Evolutionary conservation across 2,113 vertebrate species (phyloP), one percentile per base, ranked within the genome.

Genomic region (Otocyon megalotis): DNA sequence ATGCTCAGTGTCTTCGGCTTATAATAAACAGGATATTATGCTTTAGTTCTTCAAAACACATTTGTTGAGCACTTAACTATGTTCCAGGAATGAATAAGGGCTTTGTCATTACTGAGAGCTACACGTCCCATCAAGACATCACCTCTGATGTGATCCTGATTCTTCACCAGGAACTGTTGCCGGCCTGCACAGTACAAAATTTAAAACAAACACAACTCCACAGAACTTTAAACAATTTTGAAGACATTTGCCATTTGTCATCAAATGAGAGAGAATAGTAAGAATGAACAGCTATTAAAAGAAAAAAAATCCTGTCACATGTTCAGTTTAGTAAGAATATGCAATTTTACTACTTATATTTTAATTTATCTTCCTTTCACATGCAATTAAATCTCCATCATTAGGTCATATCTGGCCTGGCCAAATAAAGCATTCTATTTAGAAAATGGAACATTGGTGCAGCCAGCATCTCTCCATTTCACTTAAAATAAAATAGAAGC

Each of bases 351-450:
- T 94, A 89, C 92, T 95, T 97, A 85, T 16, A 50, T 95, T 93
- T 95, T 96, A 92, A 96, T 97, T 96, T 97, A 79, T 85, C 82
- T 97, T 97, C 90, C 90, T 94, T 77, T 95, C 79, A 92, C 56
- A 95, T 94, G 93, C 90, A 97, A 96, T 30, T 90, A 90, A 96
- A 96, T 95, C 88, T 94, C 54, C 5, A 0, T 93, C 90, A 82
- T 97, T 87, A 97, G 85, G 90, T 90, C 84, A 93, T 67, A 77
- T 93, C 69, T 93, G 63, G 54, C 62, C 91, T 79, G 50, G 95
- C 97, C 96, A 95, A 97, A 95, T 81, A 97, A 96, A 97, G 94
- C 91, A 63, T 82, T 91, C 90, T 82, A 37, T 88, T 97, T 88
- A 96, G 95, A 93, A 97, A 95, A 93, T 48, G 82, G 95, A 89